Conservation (phyloP, 2,888 invertebrate species). For the Drosophila flavopinicola region DNA sequence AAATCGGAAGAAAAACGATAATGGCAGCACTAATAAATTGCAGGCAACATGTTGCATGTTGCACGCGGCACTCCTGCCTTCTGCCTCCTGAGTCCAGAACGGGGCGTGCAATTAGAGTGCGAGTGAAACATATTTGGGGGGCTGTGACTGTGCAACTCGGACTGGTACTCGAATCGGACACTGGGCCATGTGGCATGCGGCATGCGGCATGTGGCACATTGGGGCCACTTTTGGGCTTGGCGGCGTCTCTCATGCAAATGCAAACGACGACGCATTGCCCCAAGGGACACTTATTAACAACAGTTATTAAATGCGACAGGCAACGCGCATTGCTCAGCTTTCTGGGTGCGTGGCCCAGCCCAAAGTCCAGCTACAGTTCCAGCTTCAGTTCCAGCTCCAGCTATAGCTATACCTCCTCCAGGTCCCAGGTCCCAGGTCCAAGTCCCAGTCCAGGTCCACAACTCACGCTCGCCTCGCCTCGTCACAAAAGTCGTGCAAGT, state of each 20-base stretch:
- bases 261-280: constrained; percentile 59
- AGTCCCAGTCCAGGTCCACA: constrained; percentile 11
- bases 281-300: constrained; percentile 79
- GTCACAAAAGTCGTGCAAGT: constrained; percentile 76
- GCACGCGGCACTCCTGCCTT: constrained; percentile 49
- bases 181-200: neutral
- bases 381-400: constrained; percentile 19
- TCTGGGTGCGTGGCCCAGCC: constrained; percentile 63
- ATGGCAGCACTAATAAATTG: constrained; percentile 81
- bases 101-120: constrained; percentile 73
- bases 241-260: constrained; percentile 63
- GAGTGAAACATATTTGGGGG: constrained; percentile 53
- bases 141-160: neutral
- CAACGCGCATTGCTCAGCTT: constrained; percentile 67
- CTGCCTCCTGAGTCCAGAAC: constrained; percentile 55
- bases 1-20: constrained; percentile 80
- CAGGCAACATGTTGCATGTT: constrained; percentile 78
- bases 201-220: neutral
- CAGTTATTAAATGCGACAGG: constrained; percentile 80
- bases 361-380: constrained; percentile 26
- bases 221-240: constrained; percentile 27
- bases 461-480: constrained; percentile 23
- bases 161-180: constrained; percentile 5
- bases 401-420: constrained; percentile 7
- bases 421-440: too few relatives aligned